Evolutionary conservation across 1,140 invertebrate genomes (phyloP).

Genomic region (Lasaia peninsularis): DNA sequence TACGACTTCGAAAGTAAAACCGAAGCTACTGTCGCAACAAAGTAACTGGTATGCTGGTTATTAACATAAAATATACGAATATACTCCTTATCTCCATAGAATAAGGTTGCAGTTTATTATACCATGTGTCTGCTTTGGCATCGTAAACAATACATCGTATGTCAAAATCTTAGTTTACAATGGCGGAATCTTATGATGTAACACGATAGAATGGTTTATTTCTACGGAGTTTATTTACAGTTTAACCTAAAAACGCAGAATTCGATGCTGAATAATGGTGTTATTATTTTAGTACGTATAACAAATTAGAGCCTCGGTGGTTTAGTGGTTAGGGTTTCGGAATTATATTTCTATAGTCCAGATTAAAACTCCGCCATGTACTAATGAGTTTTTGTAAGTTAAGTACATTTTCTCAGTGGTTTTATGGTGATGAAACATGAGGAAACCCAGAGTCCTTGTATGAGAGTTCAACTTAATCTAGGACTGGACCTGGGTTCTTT

Average conservation of each 20-base stretch:
- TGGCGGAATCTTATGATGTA: slow-evolving; percentile 4
- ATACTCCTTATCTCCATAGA: not conserved
- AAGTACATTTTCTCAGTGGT: too few relatives aligned
- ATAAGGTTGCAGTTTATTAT: not conserved
- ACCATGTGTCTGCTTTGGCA: not conserved
- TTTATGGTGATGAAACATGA: too few relatives aligned
- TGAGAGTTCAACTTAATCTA: too few relatives aligned
- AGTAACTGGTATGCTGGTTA: not conserved
- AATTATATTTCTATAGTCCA: too few relatives aligned
- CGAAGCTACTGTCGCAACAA: slow-evolving; percentile 10
- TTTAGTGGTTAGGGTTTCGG: too few relatives aligned
- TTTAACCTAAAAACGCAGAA: not conserved
- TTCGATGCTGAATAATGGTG: too few relatives aligned
- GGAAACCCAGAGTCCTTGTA: too few relatives aligned
- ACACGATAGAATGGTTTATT: slow-evolving; percentile 8
- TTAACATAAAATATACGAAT: not conserved
- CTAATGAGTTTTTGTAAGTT: too few relatives aligned
- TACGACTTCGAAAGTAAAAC: slow-evolving; percentile 7
- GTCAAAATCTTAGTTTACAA: slow-evolving; percentile 15
- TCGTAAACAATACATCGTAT: slow-evolving; percentile 15
- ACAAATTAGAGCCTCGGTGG: too few relatives aligned
- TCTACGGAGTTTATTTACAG: not conserved
- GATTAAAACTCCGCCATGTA: too few relatives aligned
- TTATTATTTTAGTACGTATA: too few relatives aligned
- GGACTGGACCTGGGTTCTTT: too few relatives aligned